These are phyloP conservation scores for Lepidothrix coronata DNA, from an alignment of 2,113 vertebrate species.

Conservation along the genomic window DNA sequence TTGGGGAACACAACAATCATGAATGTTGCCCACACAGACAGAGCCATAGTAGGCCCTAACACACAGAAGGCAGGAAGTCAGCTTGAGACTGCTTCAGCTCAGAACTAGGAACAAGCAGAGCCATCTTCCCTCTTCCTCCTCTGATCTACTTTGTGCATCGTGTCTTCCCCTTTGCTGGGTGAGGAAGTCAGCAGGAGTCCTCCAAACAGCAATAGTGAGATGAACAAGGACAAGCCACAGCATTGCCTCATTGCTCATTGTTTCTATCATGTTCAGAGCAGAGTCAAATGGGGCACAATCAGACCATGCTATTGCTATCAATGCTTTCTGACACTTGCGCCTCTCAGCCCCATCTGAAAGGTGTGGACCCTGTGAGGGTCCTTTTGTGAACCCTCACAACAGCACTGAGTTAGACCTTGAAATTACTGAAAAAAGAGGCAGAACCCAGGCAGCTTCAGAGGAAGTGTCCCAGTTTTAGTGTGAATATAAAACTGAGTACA, in stretches of 20 bases:
- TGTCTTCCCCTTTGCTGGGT: not conserved
- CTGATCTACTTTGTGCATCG: fast-evolving
- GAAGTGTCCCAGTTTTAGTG: not conserved
- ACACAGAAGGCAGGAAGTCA: not conserved
- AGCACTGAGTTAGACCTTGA: not conserved
- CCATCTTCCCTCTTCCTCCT: not conserved
- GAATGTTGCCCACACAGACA: not conserved
- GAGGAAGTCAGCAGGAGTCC: not conserved
- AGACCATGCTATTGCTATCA: not conserved
- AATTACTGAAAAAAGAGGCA: not conserved
- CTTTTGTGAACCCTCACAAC: not conserved
- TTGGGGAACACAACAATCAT: not conserved
- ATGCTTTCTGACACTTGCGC: not conserved
- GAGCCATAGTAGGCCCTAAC: not conserved
- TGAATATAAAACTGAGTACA: not conserved
- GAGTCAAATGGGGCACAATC: not conserved
- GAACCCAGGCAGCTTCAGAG: not conserved
- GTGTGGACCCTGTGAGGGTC: not conserved
- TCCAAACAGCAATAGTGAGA: not conserved
- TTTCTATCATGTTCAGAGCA: not conserved
- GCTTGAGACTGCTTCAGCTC: not conserved
- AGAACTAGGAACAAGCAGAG: not conserved
- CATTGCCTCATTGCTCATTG: fast-evolving
- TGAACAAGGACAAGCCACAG: not conserved
- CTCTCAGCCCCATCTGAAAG: fast-evolving